phyloP scores from a whole-genome alignment of 2,888 invertebrate species.

The Coleophora flavipennella region DNA sequence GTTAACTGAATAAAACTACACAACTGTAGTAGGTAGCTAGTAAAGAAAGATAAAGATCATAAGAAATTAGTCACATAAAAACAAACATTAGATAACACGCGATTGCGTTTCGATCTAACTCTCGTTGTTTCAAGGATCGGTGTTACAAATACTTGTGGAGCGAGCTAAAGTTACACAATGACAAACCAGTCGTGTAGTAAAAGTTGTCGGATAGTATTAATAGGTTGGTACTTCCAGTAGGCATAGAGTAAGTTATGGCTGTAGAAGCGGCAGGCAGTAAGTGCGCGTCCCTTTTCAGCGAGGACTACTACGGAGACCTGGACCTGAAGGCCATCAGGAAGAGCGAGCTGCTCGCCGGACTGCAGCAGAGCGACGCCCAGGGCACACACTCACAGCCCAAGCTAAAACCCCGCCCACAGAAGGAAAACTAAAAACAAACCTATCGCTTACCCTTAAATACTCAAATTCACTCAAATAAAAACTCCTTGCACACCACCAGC shows the following conservation, averaged over 20 bases:
- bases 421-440: conserved; percentile 55
- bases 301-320: conserved; percentile 97
- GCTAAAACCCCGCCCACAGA: conserved; percentile 72
- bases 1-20: too few species aligned
- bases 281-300: conserved; percentile 80
- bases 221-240: conserved; percentile 40
- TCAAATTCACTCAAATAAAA: conserved; percentile 44
- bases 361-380: conserved; percentile 73
- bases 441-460: conserved; percentile 56
- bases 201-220: conserved; percentile 43
- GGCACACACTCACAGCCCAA: conserved; percentile 57
- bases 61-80: conserved; percentile 22
- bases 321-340: conserved; percentile 96
- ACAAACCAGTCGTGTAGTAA: conserved; percentile 41
- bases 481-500: conserved; percentile 40
- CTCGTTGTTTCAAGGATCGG: conserved; percentile 58
- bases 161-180: conserved; percentile 61
- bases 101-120: conserved; percentile 56
- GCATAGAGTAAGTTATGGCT: conserved; percentile 35
- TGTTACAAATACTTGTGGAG: conserved; percentile 24
- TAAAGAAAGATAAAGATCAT: not conserved
- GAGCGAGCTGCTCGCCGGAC: conserved; percentile 90
- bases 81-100: conserved; percentile 43
- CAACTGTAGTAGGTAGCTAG: too few species aligned
- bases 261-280: conserved; percentile 58